phyloP scores from a whole-genome alignment of 1,140 invertebrate species.

The Cotesia typhae region DNA sequence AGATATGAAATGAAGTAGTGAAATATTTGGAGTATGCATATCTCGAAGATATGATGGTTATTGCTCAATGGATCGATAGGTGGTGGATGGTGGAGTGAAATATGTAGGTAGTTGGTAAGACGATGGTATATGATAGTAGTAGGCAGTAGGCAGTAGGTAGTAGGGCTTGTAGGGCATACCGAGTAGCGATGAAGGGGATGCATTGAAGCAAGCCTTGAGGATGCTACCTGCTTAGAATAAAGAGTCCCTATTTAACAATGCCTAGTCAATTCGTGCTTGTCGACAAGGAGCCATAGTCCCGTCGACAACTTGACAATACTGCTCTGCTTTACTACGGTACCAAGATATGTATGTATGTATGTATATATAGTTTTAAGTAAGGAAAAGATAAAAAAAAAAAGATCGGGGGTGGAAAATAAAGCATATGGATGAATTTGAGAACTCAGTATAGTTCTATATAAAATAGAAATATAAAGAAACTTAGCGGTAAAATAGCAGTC shows the following conservation, averaged over 20 bases:
- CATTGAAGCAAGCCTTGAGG: conserved; percentile 2
- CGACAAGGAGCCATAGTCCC: conserved; percentile 39
- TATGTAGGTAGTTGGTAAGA: neutral
- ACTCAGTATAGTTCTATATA: conserved; percentile 38
- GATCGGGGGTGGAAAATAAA: conserved; percentile 32
- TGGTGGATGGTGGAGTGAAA: neutral
- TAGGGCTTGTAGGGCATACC: neutral
- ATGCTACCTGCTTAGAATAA: conserved; percentile 44
- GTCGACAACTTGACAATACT: conserved; percentile 28
- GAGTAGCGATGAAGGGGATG: neutral
- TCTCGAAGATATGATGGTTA: neutral
- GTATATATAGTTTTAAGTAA: conserved; percentile 35
- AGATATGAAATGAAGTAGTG: conserved; percentile 4
- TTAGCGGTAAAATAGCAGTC: conserved; percentile 51
- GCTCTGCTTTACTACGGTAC: neutral
- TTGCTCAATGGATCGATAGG: conserved; percentile 5
- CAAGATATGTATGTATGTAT: neutral
- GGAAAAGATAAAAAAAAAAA: conserved; percentile 35
- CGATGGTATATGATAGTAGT: neutral
- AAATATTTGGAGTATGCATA: conserved; percentile 1
- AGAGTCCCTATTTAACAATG: conserved; percentile 38
- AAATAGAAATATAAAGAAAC: neutral
- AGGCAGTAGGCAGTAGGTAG: neutral
- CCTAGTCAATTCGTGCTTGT: conserved; percentile 39
- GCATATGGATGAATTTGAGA: conserved; percentile 44